Evolutionary conservation across 2,113 vertebrate genomes (phyloP).

Genomic region (Lampris megalopsis): DNA sequence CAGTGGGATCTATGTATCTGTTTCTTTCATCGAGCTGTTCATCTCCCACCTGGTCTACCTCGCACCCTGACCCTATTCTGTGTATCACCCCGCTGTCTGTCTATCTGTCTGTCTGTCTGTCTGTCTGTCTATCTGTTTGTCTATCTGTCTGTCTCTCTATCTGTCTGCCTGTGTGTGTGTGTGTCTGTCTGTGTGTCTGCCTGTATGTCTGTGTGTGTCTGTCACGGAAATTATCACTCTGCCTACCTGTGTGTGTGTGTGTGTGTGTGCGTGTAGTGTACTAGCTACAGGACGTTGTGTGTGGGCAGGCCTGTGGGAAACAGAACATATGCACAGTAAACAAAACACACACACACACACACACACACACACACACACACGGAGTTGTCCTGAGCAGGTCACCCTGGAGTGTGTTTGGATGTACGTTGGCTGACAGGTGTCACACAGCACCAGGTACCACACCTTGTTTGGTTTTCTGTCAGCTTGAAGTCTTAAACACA

Average conservation of each 20-base stretch:
- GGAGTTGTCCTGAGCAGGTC: conserved; percentile 42
- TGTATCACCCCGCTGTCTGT: neutral
- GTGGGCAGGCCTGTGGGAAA: neutral
- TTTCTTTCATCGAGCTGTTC: too few relatives aligned
- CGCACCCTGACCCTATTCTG: too few relatives aligned
- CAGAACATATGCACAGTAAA: conserved; percentile 38
- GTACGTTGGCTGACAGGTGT: conserved; percentile 53
- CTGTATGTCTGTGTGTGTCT: neutral
- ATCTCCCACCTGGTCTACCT: too few relatives aligned
- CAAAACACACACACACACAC: neutral
- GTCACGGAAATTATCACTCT: conserved; percentile 44
- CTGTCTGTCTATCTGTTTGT: conserved; percentile 17
- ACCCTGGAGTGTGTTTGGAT: conserved; percentile 37
- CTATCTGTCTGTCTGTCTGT: neutral
- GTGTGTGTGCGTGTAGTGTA: neutral
- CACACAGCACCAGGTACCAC: conserved; percentile 42
- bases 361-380: conserved; percentile 7
- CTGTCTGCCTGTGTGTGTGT: conserved; percentile 1
- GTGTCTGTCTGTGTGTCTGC: neutral
- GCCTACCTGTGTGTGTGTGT: neutral
- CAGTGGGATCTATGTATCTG: too few relatives aligned
- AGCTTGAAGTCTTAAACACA: neutral
- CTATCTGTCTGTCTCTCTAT: conserved; percentile 37
- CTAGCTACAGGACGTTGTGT: neutral
- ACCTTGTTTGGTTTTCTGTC: conserved; percentile 44